Conservation (phyloP, 1,140 invertebrate species). For the Drosophila repletoides region DNA sequence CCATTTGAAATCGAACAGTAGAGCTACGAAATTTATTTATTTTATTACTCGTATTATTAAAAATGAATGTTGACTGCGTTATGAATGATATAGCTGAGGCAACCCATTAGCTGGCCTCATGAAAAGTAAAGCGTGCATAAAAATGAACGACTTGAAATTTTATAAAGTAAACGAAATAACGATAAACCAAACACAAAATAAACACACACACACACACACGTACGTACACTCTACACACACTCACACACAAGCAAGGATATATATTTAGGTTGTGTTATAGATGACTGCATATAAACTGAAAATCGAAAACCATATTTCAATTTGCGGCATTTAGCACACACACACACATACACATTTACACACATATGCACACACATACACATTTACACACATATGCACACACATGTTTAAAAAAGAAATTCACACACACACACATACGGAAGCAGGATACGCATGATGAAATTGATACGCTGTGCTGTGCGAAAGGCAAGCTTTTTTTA, state of each 20-base stretch:
- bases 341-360: slow-evolving; percentile 17
- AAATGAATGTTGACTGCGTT: too few species aligned
- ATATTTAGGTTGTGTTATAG: slow-evolving; percentile 67
- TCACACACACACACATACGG: background rate
- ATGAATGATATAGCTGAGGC: background rate
- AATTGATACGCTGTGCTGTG: slow-evolving; percentile 74
- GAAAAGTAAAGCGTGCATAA: slow-evolving; percentile 21
- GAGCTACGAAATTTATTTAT: too few species aligned
- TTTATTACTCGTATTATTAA: too few species aligned
- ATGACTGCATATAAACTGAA: slow-evolving; percentile 79
- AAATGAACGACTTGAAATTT: slow-evolving; percentile 69
- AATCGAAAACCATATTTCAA: slow-evolving; percentile 80
- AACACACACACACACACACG: slow-evolving; percentile 15
- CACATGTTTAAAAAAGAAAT: background rate
- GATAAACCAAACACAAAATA: slow-evolving; percentile 68
- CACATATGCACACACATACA: slow-evolving; percentile 2
- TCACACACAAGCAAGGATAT: background rate
- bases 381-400: background rate
- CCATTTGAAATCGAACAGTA: too few species aligned
- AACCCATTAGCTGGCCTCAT: background rate
- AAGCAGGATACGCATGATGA: slow-evolving; percentile 75
- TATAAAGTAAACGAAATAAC: slow-evolving; percentile 75
- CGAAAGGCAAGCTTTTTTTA: slow-evolving; percentile 36
- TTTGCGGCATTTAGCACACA: slow-evolving; percentile 78
- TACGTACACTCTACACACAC: slow-evolving; percentile 9